Conservation (phyloP, 2,888 invertebrate species). For the Eugnorisma glareosa region DNA sequence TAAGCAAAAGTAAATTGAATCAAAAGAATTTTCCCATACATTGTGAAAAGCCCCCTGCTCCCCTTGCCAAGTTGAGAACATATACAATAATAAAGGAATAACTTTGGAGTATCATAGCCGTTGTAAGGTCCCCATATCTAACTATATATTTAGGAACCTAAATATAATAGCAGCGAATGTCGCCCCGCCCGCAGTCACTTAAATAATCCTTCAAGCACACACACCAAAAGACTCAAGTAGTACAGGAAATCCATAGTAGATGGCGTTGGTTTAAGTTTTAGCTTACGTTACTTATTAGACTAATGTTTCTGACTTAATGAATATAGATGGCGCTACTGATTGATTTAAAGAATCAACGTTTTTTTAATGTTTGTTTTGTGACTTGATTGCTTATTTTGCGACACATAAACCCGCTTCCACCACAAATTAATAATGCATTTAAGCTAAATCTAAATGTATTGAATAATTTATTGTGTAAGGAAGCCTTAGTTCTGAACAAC, state of each 20-base stretch:
- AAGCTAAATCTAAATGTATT: not conserved
- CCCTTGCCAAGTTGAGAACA: constrained; percentile 55
- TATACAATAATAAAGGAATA: constrained; percentile 59
- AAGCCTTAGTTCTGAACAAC: not conserved
- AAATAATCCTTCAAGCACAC: constrained; percentile 24
- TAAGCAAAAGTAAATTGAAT: not conserved
- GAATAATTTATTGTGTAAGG: not conserved
- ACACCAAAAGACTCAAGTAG: constrained; percentile 33
- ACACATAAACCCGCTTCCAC: not conserved
- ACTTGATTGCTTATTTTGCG: constrained; percentile 18
- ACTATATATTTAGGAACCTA: constrained; percentile 84
- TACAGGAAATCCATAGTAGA: constrained; percentile 55
- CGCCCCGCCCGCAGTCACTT: constrained; percentile 35
- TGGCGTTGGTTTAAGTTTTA: constrained; percentile 57
- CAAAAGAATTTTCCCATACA: not conserved
- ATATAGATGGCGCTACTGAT: constrained; percentile 56
- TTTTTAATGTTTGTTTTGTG: constrained; percentile 20
- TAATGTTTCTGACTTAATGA: constrained; percentile 30
- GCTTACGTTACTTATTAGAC: constrained; percentile 39
- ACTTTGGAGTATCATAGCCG: constrained; percentile 89
- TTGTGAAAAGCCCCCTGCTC: not conserved
- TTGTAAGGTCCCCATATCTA: constrained; percentile 77
- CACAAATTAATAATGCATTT: not conserved
- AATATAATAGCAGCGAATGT: constrained; percentile 77
- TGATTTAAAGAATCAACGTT: constrained; percentile 16